Evolutionary conservation across 2,888 invertebrate species (phyloP).

Genomic region (Geophilus truncorum): DNA sequence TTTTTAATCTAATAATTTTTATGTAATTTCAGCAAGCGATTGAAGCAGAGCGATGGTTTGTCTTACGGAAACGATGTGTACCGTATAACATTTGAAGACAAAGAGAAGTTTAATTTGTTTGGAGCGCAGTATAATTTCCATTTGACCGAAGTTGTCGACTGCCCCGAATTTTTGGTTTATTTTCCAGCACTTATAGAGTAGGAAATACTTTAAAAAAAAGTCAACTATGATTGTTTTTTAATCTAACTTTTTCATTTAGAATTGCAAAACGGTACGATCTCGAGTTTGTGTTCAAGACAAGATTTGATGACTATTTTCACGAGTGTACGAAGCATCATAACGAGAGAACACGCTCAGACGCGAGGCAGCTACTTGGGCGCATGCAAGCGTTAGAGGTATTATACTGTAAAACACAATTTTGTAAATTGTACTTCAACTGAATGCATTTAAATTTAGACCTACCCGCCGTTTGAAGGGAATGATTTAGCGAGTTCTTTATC

Average conservation of each 20-base stretch:
- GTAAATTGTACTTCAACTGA: no score
- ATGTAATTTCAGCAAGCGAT: slow-evolving; percentile 38
- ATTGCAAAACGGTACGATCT: slow-evolving; percentile 25
- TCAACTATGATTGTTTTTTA: no score
- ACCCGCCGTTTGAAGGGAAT: slow-evolving; percentile 58
- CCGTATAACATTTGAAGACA: slow-evolving; percentile 49
- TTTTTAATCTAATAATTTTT: background rate
- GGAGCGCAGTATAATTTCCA: slow-evolving; percentile 95
- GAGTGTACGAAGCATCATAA: slow-evolving; percentile 16
- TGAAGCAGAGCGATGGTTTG: slow-evolving; percentile 38
- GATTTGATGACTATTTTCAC: slow-evolving; percentile 28
- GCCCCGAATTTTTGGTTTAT: slow-evolving; percentile 96
- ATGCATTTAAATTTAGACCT: slow-evolving; percentile 52
- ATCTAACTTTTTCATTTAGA: background rate
- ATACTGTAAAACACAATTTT: no score
- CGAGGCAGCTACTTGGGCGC: slow-evolving; percentile 31
- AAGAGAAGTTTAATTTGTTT: slow-evolving; percentile 65
- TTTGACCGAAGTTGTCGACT: slow-evolving; percentile 93
- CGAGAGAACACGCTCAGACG: background rate
- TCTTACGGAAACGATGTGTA: slow-evolving; percentile 54
- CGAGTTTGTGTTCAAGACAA: slow-evolving; percentile 10
- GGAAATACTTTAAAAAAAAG: background rate
- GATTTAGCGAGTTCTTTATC: slow-evolving; percentile 47
- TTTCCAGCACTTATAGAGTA: slow-evolving; percentile 70
- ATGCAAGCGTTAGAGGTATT: slow-evolving; percentile 36